Conservation (phyloP, 2,797 vertebrate genomes). For the Aeoliscus strigatus region DNA sequence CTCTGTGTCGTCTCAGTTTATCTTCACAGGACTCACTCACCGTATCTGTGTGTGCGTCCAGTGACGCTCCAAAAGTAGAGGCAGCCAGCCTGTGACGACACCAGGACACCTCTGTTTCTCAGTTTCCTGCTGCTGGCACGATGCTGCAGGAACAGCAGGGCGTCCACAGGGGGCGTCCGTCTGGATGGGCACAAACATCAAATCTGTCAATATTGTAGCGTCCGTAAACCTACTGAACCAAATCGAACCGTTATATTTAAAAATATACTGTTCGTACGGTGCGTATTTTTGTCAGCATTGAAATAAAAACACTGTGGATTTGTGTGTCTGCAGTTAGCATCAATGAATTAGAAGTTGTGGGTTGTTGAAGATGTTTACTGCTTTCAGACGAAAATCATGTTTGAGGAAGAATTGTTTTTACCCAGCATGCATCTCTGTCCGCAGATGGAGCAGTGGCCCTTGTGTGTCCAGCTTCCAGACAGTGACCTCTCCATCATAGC, state of each 20-base stretch:
- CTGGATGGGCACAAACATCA: no score
- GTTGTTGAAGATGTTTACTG: neutral
- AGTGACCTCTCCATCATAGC: slow-evolving; percentile 43
- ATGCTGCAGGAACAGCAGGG: slow-evolving; percentile 58
- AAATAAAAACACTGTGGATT: no score
- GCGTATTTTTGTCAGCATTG: no score
- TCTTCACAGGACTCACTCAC: slow-evolving; percentile 18
- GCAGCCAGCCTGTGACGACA: slow-evolving; percentile 48
- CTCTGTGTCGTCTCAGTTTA: neutral
- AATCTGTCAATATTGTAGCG: no score
- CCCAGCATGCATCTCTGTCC: slow-evolving; percentile 19
- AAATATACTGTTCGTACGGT: no score
- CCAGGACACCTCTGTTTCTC: slow-evolving; percentile 39
- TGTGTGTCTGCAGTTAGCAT: no score
- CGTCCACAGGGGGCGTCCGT: slow-evolving; percentile 40
- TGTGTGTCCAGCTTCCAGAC: slow-evolving; percentile 60
- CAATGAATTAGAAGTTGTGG: no score
- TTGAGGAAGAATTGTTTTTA: no score
- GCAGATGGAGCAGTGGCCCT: slow-evolving; percentile 32
- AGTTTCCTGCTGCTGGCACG: slow-evolving; percentile 32
- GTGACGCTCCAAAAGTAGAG: slow-evolving; percentile 52
- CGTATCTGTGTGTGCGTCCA: slow-evolving; percentile 36
- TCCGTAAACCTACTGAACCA: no score
- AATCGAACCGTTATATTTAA: no score
- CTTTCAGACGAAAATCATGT: no score